Percentiles rank a stretch among this genome's conserved stretches.
Evolutionary conservation across 2,888 invertebrate genomes (phyloP).

Genomic region (Melanargia galathea): DNA sequence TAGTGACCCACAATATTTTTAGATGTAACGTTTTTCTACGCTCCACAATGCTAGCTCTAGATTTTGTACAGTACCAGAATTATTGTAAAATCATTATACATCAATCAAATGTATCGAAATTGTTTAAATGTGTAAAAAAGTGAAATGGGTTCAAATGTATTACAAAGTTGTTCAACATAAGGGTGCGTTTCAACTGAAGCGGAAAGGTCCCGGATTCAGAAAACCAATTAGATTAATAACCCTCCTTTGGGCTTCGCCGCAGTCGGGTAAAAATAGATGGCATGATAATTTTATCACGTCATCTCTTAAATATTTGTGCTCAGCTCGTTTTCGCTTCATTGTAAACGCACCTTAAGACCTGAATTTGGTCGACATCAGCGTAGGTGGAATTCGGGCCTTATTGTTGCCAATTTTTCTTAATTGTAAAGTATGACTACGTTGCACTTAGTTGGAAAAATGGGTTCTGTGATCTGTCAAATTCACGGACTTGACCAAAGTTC

Average conservation of each 20-base stretch:
- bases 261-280: too few relatives aligned
- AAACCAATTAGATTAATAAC: background rate
- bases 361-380: background rate
- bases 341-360: background rate
- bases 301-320: too few relatives aligned
- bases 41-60: slow-evolving; percentile 6
- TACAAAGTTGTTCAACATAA: background rate
- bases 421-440: background rate
- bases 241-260: too few relatives aligned
- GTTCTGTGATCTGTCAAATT: slow-evolving; percentile 1
- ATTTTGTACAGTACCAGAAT: slow-evolving; percentile 12
- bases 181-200: background rate
- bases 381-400: background rate
- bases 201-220: background rate
- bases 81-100: background rate
- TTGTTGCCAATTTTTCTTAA: background rate
- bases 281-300: too few relatives aligned
- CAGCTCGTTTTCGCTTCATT: background rate
- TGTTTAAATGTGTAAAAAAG: background rate
- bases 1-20: slow-evolving; percentile 14
- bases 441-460: background rate
- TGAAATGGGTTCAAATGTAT: background rate
- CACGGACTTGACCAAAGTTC: slow-evolving; percentile 4
- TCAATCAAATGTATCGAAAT: background rate
- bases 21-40: slow-evolving; percentile 13